Percentiles rank a stretch among this genome's conserved stretches.
These are phyloP conservation scores for Luidia sarsii DNA, from an alignment of 53 echinoderm and acorn worm species.

Conservation along the genomic window DNA sequence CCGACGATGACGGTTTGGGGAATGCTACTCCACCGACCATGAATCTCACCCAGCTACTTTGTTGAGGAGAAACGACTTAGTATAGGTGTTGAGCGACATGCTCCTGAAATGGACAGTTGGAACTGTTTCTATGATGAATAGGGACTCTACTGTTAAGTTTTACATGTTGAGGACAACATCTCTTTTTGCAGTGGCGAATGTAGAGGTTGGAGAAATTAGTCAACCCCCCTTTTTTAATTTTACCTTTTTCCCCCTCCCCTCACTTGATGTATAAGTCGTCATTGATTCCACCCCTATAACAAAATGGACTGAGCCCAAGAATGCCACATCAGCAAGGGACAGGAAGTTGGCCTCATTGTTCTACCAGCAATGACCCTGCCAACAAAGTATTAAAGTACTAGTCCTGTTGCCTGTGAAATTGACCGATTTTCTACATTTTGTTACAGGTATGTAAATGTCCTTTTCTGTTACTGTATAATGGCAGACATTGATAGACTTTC, in stretches of 20 bases:
- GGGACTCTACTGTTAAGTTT: not conserved
- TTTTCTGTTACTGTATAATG: too few relatives aligned
- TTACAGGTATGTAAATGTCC: too few relatives aligned
- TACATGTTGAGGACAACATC: constrained; percentile 24
- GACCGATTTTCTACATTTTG: too few relatives aligned
- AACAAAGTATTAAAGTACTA: too few relatives aligned
- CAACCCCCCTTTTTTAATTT: not conserved
- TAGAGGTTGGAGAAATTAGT: not conserved
- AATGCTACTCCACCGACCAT: constrained; percentile 16
- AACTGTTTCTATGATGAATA: constrained; percentile 25
- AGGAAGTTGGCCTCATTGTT: too few relatives aligned
- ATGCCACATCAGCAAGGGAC: too few relatives aligned
- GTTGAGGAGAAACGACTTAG: constrained; percentile 2
- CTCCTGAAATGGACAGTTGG: constrained; percentile 19
- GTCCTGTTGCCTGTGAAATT: too few relatives aligned
- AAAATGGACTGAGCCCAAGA: too few relatives aligned
- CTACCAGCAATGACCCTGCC: too few relatives aligned
- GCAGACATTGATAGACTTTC: too few relatives aligned
- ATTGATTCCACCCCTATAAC: too few relatives aligned
- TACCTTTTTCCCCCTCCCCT: not conserved
- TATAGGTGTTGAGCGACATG: not conserved
- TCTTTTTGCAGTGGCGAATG: constrained; percentile 6
- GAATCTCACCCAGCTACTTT: not conserved
- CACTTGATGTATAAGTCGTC: not conserved
- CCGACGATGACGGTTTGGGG: not conserved